A percentile compares a stretch with the other conserved stretches of the same genome.
These are phyloP conservation scores for Ophioninae sp. DNA, from an alignment of 2,888 invertebrate genomes.

Conservation along the genomic window DNA sequence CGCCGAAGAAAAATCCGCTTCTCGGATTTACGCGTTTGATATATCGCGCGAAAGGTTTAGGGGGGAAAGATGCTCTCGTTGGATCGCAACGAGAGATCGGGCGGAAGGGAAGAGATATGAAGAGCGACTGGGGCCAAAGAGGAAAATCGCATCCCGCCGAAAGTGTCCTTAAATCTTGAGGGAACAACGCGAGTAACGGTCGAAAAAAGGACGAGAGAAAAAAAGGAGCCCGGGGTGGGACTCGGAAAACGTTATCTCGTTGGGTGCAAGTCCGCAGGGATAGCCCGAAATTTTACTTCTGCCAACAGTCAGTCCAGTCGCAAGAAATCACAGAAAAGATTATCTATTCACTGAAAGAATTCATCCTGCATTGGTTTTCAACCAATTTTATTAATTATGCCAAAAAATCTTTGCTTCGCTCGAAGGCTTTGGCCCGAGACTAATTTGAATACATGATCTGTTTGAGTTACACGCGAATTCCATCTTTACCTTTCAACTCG, in stretches of 20 bases:
- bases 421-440: background rate
- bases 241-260: slow-evolving; percentile 47
- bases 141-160: slow-evolving; percentile 41
- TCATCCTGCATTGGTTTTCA: background rate
- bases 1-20: slow-evolving; percentile 19
- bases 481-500: background rate
- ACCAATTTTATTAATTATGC: background rate
- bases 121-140: slow-evolving; percentile 20
- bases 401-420: no score
- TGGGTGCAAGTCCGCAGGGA: slow-evolving; percentile 38
- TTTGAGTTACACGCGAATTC: background rate
- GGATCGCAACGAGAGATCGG: slow-evolving; percentile 41
- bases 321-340: background rate
- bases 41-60: slow-evolving; percentile 35
- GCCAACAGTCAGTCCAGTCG: background rate
- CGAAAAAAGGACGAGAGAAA: slow-evolving; percentile 24
- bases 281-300: slow-evolving; percentile 48
- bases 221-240: slow-evolving; percentile 5
- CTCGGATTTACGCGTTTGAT: slow-evolving; percentile 36
- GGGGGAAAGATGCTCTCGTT: slow-evolving; percentile 29
- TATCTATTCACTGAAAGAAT: background rate
- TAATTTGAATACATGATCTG: background rate
- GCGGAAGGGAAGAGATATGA: slow-evolving; percentile 42
- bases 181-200: slow-evolving; percentile 37
- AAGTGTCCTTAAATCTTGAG: slow-evolving; percentile 57